phyloP scores from a whole-genome alignment of 2,797 vertebrate species.

The Danio kyathit region DNA sequence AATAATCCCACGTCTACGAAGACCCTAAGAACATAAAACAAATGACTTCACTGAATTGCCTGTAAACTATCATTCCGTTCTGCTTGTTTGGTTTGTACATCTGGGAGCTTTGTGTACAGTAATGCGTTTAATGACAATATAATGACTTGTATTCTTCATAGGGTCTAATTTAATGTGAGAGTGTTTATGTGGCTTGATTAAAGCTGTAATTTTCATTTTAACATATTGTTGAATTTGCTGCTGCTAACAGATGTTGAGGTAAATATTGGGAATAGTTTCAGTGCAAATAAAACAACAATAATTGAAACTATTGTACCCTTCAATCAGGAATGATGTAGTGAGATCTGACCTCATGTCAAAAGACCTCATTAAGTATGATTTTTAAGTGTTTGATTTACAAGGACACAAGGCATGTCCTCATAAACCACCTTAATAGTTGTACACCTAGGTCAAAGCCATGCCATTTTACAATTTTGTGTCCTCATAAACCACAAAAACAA shows the following conservation, averaged over 20 bases:
- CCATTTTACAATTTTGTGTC: too few relatives aligned
- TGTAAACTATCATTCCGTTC: background rate
- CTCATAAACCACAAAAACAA: too few relatives aligned
- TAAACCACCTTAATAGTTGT: too few relatives aligned
- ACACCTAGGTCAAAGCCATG: too few relatives aligned
- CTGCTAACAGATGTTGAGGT: conserved; percentile 16
- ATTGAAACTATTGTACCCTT: conserved; percentile 2
- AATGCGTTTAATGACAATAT: background rate
- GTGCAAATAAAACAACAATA: conserved; percentile 1
- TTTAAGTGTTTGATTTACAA: too few relatives aligned
- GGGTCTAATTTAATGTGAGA: background rate
- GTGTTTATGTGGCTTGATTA: conserved; percentile 34
- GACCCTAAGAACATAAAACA: conserved; percentile 44
- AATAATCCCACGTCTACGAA: conserved; percentile 56
- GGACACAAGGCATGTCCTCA: too few relatives aligned
- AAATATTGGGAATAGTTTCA: background rate
- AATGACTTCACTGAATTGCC: background rate
- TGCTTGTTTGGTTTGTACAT: conserved; percentile 10
- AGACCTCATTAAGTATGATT: too few relatives aligned
- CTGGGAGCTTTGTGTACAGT: background rate
- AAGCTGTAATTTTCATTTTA: conserved; percentile 10
- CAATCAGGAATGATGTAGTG: conserved; percentile 5
- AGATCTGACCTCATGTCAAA: background rate
- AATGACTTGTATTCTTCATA: background rate
- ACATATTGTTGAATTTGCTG: background rate